Evolutionary conservation across 2,888 invertebrate species (phyloP).

Genomic region (Timema cristinae): DNA sequence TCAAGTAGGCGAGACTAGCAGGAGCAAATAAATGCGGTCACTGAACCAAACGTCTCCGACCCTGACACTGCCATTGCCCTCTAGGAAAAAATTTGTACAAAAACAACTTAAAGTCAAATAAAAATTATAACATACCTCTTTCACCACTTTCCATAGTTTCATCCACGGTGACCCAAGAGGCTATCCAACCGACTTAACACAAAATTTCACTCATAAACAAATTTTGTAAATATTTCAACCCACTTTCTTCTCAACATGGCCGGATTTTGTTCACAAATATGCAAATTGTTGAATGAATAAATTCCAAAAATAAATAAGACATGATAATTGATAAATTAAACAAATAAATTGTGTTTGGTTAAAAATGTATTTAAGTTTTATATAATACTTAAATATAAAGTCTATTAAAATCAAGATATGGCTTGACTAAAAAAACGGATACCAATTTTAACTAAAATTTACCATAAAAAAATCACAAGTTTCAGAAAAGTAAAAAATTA

Average conservation of each 20-base stretch:
- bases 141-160: conserved; percentile 42
- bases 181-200: conserved; percentile 7
- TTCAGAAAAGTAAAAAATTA: too few species aligned
- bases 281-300: conserved; percentile 22
- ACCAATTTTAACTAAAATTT: too few species aligned
- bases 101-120: conserved; percentile 15
- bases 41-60: conserved; percentile 56
- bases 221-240: conserved; percentile 36
- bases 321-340: too few species aligned
- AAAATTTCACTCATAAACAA: conserved; percentile 12
- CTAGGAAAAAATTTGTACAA: conserved; percentile 35
- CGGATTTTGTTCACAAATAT: conserved; percentile 37
- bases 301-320: too few species aligned
- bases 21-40: conserved; percentile 49
- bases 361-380: too few species aligned
- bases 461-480: too few species aligned
- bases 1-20: neutral
- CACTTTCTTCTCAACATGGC: conserved; percentile 36
- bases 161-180: neutral
- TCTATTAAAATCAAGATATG: too few species aligned
- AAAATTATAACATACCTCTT: conserved; percentile 40
- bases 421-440: too few species aligned
- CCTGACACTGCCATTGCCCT: conserved; percentile 60
- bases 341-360: too few species aligned
- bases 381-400: too few species aligned